A percentile compares a stretch with the other conserved stretches of the same genome.
These are phyloP conservation scores for Leptoclinus maculatus DNA, from an alignment of 2,797 vertebrate species.

Conservation along the genomic window DNA sequence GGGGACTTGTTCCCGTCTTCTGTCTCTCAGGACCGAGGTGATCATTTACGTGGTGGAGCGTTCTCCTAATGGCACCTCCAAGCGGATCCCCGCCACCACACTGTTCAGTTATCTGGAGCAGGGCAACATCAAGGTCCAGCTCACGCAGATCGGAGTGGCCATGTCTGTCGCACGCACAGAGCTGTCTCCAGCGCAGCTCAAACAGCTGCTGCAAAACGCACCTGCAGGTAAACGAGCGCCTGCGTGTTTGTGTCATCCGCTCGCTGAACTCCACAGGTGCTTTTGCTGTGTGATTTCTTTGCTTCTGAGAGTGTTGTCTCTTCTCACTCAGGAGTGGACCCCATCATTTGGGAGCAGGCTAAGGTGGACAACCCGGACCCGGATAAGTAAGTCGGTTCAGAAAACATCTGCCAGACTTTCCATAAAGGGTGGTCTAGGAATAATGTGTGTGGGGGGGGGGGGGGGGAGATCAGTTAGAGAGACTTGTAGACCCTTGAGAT, in stretches of 20 bases:
- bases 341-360: conserved; percentile 99
- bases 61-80: conserved; percentile 94
- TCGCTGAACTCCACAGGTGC: neutral
- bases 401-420: neutral
- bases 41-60: conserved; percentile 95
- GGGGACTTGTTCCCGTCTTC: neutral
- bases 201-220: conserved; percentile 94
- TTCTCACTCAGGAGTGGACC: conserved; percentile 90
- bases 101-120: conserved; percentile 92
- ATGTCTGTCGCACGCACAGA: conserved; percentile 92
- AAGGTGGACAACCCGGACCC: conserved; percentile 98
- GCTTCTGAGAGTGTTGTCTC: neutral
- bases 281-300: neutral
- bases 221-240: conserved; percentile 87
- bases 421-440: neutral
- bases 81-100: conserved; percentile 91
- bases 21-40: conserved; percentile 90
- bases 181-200: conserved; percentile 92
- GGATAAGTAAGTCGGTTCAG: conserved; percentile 89
- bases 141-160: conserved; percentile 92
- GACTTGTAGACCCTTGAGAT: neutral
- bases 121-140: conserved; percentile 88
- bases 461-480: neutral
- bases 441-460: neutral
- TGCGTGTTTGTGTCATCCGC: neutral